Evolutionary conservation across 2,113 vertebrate genomes (phyloP), one percentile per base, ranked within the genome.

Genomic region (Brienomyrus brachyistius): DNA sequence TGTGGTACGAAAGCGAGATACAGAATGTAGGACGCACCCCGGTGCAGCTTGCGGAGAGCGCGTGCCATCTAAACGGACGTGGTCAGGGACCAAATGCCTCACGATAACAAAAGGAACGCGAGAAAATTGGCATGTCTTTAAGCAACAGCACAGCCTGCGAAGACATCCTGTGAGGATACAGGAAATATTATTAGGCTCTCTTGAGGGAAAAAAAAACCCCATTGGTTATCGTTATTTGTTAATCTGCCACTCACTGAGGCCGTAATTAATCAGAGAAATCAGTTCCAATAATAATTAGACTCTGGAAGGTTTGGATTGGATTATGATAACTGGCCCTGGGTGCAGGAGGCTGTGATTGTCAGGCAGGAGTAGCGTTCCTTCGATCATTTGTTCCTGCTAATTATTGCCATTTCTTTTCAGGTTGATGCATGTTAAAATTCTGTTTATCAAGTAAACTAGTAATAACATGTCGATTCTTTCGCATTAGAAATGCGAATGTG

Each of bases 51-150:
- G 31, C 50, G 5, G 84, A 15, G 45, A 94, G 95, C 95, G 94
- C 92, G 94, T 95, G 96, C 96, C 95, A 96, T 96, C 96, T 96
- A 96, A 96, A 54, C 94, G 95, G 95, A 96, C 95, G 95, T 96
- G 95, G 96, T 95, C 95, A 90, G 94, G 95, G 95, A 95, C 95
- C 96, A 96, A 96, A 96, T 96, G 95, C 96, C 96, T 94, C 95
- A 96, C 95, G 94, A 96, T 96, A 95, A 95, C 94, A 96, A 96
- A 96, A 95, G 90, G 92, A 92, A 82, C 86, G 90, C 89, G 82
- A 45, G 35, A 66, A 59, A 74, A 35, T 51, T 17, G 48, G 59
- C 13, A 48, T 43, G 52, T 86, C 35, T 52, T 93, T 94, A 92
- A 92, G 94, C 89, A 94, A 95, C 95, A 94, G 62, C 96, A 95